Conservation (phyloP, 2,888 invertebrate genomes). For the Anthophora plumipes region DNA sequence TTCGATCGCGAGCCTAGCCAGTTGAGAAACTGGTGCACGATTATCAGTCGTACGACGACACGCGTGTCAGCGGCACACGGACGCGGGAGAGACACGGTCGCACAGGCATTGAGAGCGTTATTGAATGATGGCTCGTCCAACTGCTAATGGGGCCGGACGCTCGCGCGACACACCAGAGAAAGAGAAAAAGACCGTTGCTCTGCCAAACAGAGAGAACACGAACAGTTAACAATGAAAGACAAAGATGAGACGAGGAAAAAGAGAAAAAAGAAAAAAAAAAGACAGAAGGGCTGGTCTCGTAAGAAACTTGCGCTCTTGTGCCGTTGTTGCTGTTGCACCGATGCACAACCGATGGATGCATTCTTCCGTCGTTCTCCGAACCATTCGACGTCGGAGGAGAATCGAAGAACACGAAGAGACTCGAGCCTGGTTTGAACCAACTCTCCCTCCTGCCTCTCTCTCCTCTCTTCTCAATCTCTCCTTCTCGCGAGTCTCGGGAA, state of each 20-base stretch:
- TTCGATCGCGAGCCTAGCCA: constrained; percentile 14
- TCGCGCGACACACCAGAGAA: constrained; percentile 69
- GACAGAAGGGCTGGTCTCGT: constrained; percentile 44
- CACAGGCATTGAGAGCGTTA: constrained; percentile 81
- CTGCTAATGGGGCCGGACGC: constrained; percentile 84
- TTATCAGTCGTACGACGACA: constrained; percentile 55
- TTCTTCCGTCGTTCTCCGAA: constrained; percentile 78
- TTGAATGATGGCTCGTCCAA: constrained; percentile 84
- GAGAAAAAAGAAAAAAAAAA: constrained; percentile 28
- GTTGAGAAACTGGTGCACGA: constrained; percentile 54
- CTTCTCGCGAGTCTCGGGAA: constrained; percentile 4
- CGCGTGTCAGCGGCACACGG: constrained; percentile 53
- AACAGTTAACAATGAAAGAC: neutral
- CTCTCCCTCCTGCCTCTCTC: no score
- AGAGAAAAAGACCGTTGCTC: constrained; percentile 44
- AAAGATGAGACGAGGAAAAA: neutral
- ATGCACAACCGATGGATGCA: constrained; percentile 71
- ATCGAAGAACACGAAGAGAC: constrained; percentile 45
- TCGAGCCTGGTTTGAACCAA: constrained; percentile 15
- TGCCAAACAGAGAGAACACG: neutral
- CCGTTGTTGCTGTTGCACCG: constrained; percentile 54
- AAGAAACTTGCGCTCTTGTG: constrained; percentile 48
- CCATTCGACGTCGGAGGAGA: constrained; percentile 50
- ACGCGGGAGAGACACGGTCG: constrained; percentile 68
- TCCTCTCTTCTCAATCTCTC: neutral